phyloP scores from a whole-genome alignment of 2,113 vertebrate species.

The Nicator chloris region DNA sequence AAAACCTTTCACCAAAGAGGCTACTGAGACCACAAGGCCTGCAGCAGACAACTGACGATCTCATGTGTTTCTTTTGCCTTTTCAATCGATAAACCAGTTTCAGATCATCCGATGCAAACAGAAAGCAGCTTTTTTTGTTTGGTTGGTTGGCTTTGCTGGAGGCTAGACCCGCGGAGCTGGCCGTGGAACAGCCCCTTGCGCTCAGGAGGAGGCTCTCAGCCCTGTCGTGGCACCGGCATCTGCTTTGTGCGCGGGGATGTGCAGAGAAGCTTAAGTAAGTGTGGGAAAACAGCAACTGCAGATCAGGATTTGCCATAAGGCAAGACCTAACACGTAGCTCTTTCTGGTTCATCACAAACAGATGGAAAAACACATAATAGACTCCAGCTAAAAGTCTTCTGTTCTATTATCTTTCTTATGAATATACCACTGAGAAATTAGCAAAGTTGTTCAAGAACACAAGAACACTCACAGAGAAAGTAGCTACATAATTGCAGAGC shows the following conservation, averaged over 20 bases:
- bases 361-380: constrained; percentile 78
- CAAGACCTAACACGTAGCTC: constrained; percentile 72
- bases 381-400: constrained; percentile 66
- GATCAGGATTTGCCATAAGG: constrained; percentile 78
- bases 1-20: not conserved
- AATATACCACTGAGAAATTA: constrained; percentile 55
- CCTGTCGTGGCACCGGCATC: constrained; percentile 67
- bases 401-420: constrained; percentile 62
- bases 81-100: constrained; percentile 46
- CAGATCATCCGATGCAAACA: constrained; percentile 49
- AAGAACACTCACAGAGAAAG: constrained; percentile 56
- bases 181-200: constrained; percentile 36
- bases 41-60: not conserved
- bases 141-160: constrained; percentile 67
- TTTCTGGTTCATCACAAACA: constrained; percentile 78
- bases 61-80: not conserved
- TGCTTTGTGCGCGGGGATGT: constrained; percentile 71
- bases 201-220: constrained; percentile 58
- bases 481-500: constrained; percentile 42
- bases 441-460: constrained; percentile 57
- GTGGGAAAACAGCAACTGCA: constrained; percentile 83
- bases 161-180: constrained; percentile 66
- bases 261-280: constrained; percentile 75
- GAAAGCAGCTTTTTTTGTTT: constrained; percentile 62
- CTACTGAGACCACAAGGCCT: not conserved